Base-by-base conservation (phyloP, 1,140 invertebrate genomes). In the Himalopsyche phryganea region DNA sequence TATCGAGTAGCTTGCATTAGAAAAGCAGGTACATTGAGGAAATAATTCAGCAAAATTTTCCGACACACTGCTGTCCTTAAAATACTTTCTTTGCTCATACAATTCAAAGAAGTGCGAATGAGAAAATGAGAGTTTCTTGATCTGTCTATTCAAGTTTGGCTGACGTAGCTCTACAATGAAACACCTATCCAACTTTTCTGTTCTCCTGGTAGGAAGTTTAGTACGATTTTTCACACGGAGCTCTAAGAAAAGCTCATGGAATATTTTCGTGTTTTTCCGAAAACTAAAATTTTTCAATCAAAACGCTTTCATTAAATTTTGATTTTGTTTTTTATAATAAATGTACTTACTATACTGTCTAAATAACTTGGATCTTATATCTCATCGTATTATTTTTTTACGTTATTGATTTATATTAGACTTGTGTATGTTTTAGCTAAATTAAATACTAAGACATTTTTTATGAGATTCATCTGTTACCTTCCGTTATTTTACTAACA, bases 161-260 rank as follows among this genome's bases (percentile, higher is more conserved):
- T 36, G 14, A 14, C 4, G 46, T 18, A 32, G n/a, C 11, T 18
- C 36, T 35, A 40, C 14, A 48, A 7, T n/a, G 17, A 23, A 11
- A 52, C 11, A 60, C 32, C 62, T 50, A 49, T 44, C 55, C 28
- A 13, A 11, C 0, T 10, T 14, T 54, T 38, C 42, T 64, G 62
- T 40, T 42, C 9, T 40, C 62, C 62, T 57, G 42, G 54, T 57
- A 45, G 41, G 32, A 49, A 53, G 62, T 54, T 64, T 64, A 64
- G 62, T 64, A 44, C 53, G 62, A 51, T 64, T 64, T 64, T 64
- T 64, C 62, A 64, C 62, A 64, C 62, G 62, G 62, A 50, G 58
- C 62, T 64, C 57, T 63, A 55, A 63, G 61, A 57, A 35, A 50
- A 56, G 23, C 23, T 5, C 23, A 5, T 7, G 6, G 33, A n/a